phyloP scores from a whole-genome alignment of 2,113 vertebrate species.

The Psettodes erumei region DNA sequence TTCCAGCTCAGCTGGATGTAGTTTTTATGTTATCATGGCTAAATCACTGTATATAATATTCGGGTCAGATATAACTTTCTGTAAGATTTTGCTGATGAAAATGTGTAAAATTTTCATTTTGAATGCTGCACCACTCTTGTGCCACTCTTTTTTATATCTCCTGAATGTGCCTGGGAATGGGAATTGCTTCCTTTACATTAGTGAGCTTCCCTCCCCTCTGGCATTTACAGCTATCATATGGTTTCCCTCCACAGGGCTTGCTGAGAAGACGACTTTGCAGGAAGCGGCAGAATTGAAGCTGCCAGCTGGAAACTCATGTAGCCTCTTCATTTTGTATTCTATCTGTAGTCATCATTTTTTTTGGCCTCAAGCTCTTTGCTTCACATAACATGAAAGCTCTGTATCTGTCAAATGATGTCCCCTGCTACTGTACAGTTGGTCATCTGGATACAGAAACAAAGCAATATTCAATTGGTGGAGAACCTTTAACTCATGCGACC shows the following conservation, averaged over 20 bases:
- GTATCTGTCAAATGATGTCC: conserved; percentile 6
- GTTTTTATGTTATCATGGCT: neutral
- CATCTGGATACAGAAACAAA: neutral
- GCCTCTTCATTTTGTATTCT: conserved; percentile 25
- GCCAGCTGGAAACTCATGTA: conserved; percentile 43
- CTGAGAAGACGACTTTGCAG: conserved; percentile 33
- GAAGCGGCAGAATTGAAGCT: conserved; percentile 18
- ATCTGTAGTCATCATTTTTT: conserved; percentile 18
- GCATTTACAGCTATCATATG: conserved; percentile 43
- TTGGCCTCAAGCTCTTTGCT: conserved; percentile 14
- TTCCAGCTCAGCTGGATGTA: too few species aligned
- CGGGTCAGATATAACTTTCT: neutral
- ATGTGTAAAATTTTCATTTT: neutral
- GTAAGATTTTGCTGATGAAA: neutral
- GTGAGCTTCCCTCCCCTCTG: conserved; percentile 14
- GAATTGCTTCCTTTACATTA: conserved; percentile 43
- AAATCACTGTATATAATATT: neutral
- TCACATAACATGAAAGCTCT: conserved; percentile 18
- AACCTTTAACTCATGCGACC: neutral
- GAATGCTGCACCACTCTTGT: neutral
- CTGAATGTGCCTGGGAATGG: too few species aligned
- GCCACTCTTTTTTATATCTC: too few species aligned
- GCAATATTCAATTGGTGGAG: neutral
- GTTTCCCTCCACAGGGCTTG: conserved; percentile 29
- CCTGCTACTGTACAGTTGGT: neutral